These are phyloP conservation scores for Neomonachus schauinslandi DNA, from an alignment of 2,113 vertebrate species.

Conservation along the genomic window DNA sequence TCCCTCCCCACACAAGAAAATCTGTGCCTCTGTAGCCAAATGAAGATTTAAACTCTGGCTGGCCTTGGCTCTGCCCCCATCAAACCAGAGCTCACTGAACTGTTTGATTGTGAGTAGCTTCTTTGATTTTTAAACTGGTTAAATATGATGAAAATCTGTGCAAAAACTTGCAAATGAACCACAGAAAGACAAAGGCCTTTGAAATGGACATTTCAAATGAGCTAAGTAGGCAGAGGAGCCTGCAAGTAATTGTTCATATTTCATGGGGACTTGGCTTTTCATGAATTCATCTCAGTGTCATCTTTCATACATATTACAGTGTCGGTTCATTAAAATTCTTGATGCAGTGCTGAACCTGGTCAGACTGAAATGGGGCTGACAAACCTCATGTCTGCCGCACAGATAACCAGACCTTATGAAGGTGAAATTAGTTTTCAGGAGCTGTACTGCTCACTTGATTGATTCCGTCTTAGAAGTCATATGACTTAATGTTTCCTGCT, in stretches of 20 bases:
- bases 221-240: conserved; percentile 76
- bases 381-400: conserved; percentile 84
- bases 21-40: neutral
- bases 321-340: conserved; percentile 88
- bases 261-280: conserved; percentile 83
- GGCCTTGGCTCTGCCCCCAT: neutral
- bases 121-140: conserved; percentile 79
- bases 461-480: conserved; percentile 88
- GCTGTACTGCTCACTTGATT: conserved; percentile 89
- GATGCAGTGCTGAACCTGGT: conserved; percentile 81
- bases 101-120: conserved; percentile 53
- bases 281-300: conserved; percentile 86
- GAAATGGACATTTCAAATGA: conserved; percentile 81
- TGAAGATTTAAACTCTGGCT: conserved; percentile 60
- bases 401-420: conserved; percentile 90
- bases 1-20: neutral
- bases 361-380: conserved; percentile 86
- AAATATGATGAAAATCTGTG: conserved; percentile 77
- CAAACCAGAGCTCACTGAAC: conserved; percentile 66
- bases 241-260: conserved; percentile 84
- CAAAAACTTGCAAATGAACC: conserved; percentile 81
- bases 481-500: conserved; percentile 90
- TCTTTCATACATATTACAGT: conserved; percentile 86
- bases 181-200: conserved; percentile 80
- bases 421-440: conserved; percentile 90